Base-by-base conservation (phyloP, 2,888 invertebrate genomes). In the Acleris laterana region DNA sequence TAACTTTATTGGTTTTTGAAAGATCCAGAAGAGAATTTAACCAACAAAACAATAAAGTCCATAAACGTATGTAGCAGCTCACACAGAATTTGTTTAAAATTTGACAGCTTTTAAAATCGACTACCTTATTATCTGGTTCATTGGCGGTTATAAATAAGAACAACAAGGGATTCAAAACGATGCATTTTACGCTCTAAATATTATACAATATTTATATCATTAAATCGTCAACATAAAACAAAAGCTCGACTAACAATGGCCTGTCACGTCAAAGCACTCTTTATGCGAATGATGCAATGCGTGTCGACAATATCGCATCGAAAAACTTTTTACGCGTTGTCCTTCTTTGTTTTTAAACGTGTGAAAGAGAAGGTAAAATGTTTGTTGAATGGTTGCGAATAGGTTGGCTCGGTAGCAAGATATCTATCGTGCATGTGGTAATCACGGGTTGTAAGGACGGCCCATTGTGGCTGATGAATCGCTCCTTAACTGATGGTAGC, bases 371-470 rank as follows among this genome's bases (percentile, higher is more conserved):
- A 20, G 22, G 25, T 46, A 11, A 17, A 57, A 44, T 44, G n/a
- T 44, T 46, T n/a, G 46, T 46, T 11, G 57, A 42, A 42, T 55
- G 20, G 16, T 11, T 42, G 22, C 42, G 57, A 57, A 46, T 57
- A 57, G 46, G 46, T 16, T 11, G 38, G 19, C 22, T 25, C 57
- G 17, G 72, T 69, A 69, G 74, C 68, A 52, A 64, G 74, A 73
- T 76, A 62, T 62, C 65, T 74, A 76, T 75, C 75, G 67, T 59
- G 46, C 53, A 56, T 59, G 56, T 63, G 65, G 72, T 72, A 75
- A 75, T 75, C 72, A 74, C 70, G 63, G 62, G 62, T 70, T 59
- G 70, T 67, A 70, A 57, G 46, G 22, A 57, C 57, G 11, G 46
- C 44, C 57, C 57, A 57, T 57, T 57, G 57, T 57, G 57, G 57